phyloP scores from a whole-genome alignment of 2,888 invertebrate genomes.

The Hirtodrosophila trivittata region DNA sequence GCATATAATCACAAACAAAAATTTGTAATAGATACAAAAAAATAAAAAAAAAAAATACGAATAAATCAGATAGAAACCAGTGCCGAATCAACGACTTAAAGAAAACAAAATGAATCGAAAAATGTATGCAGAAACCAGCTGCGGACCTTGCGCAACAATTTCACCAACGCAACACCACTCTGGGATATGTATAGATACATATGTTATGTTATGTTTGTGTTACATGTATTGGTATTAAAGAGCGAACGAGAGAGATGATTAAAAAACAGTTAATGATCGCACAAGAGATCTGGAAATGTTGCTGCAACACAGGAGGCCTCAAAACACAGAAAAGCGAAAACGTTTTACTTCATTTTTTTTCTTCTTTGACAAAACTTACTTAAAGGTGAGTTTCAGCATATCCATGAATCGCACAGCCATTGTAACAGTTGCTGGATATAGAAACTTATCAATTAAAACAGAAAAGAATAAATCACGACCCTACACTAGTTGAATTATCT shows the following conservation, averaged over 20 bases:
- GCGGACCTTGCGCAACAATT: constrained; percentile 69
- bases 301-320: constrained; percentile 34
- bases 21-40: constrained; percentile 16
- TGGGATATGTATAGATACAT: constrained; percentile 11
- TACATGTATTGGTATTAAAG: constrained; percentile 5
- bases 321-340: constrained; percentile 31
- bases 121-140: constrained; percentile 55
- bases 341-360: not conserved
- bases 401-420: constrained; percentile 76
- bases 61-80: constrained; percentile 16
- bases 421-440: constrained; percentile 16
- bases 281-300: constrained; percentile 40
- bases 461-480: constrained; percentile 27
- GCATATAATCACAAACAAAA: constrained; percentile 45
- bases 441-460: no score
- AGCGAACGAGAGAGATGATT: constrained; percentile 29
- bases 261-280: constrained; percentile 19
- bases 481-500: constrained; percentile 24
- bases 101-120: constrained; percentile 24
- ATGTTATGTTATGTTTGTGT: constrained; percentile 9
- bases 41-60: constrained; percentile 26
- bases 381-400: constrained; percentile 79
- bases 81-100: constrained; percentile 22
- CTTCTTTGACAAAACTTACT: constrained; percentile 65
- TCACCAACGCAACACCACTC: constrained; percentile 58